These are phyloP conservation scores for Coccyzus lansbergi DNA, from an alignment of 2,797 vertebrate species.

Conservation along the genomic window DNA sequence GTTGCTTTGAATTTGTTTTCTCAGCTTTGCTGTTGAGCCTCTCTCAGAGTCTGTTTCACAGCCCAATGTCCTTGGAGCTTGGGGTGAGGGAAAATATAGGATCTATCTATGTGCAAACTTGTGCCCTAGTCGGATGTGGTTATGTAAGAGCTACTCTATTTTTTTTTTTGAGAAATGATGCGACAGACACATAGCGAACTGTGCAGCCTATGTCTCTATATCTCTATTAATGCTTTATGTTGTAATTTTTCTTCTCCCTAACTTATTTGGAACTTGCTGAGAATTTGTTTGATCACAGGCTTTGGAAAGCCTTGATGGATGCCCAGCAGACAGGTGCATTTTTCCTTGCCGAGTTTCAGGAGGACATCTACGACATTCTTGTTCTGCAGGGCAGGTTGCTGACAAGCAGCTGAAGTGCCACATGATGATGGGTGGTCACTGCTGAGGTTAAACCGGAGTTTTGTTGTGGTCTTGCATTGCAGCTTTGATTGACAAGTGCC, in stretches of 20 bases:
- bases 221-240: neutral
- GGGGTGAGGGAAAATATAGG: neutral
- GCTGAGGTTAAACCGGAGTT: conserved; percentile 7
- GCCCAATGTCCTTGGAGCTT: neutral
- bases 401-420: conserved; percentile 17
- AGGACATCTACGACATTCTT: neutral
- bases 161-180: neutral
- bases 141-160: neutral
- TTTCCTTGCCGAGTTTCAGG: neutral
- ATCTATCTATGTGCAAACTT: neutral
- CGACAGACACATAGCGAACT: neutral
- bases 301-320: neutral
- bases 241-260: neutral
- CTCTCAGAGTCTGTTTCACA: neutral
- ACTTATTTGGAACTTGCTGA: neutral
- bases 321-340: neutral
- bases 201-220: neutral
- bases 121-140: neutral
- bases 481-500: conserved; percentile 54
- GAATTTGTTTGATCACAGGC: neutral
- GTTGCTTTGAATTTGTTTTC: neutral
- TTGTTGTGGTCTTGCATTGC: conserved; percentile 34
- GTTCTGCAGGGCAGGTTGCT: neutral
- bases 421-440: neutral
- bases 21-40: accelerated